Percentiles rank a stretch among this genome's conserved stretches.
These are phyloP conservation scores for Prunella himalayana DNA, from an alignment of 2,113 vertebrate species.

Conservation along the genomic window DNA sequence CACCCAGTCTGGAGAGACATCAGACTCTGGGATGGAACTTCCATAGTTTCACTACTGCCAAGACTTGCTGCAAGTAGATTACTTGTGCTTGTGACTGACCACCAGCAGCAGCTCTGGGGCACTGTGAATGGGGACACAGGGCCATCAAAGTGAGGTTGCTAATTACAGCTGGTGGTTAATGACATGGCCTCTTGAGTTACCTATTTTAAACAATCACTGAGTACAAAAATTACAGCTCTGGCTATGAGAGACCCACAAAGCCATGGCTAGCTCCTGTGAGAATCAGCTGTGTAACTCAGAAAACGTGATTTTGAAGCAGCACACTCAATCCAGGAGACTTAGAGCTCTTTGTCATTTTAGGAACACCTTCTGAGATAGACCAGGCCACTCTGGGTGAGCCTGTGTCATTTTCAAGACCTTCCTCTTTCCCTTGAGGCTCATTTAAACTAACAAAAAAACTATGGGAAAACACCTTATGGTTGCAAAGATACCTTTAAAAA, in stretches of 20 bases:
- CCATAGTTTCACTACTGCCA: not conserved
- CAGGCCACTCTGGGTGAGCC: not conserved
- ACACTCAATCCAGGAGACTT: not conserved
- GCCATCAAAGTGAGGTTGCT: not conserved
- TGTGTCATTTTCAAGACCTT: not conserved
- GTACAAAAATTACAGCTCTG: not conserved
- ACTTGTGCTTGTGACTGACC: not conserved
- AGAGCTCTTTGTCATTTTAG: not conserved
- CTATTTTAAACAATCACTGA: not conserved
- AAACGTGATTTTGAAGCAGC: not conserved
- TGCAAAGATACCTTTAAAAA: not conserved
- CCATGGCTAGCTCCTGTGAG: not conserved
- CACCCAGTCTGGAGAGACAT: not conserved
- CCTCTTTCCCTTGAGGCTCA: not conserved
- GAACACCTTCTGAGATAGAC: not conserved
- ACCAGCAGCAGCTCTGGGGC: not conserved
- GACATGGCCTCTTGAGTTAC: not conserved
- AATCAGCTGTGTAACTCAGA: not conserved
- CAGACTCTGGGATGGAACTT: not conserved
- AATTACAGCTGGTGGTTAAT: not conserved
- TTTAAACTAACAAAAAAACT: not conserved
- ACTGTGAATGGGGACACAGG: not conserved
- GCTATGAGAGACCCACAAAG: not conserved
- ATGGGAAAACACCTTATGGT: not conserved
- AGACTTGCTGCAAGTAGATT: not conserved